Evolutionary conservation across 2,888 invertebrate species (phyloP), one percentile per base, ranked within the genome.

Genomic region (Tanypteryx hageni): DNA sequence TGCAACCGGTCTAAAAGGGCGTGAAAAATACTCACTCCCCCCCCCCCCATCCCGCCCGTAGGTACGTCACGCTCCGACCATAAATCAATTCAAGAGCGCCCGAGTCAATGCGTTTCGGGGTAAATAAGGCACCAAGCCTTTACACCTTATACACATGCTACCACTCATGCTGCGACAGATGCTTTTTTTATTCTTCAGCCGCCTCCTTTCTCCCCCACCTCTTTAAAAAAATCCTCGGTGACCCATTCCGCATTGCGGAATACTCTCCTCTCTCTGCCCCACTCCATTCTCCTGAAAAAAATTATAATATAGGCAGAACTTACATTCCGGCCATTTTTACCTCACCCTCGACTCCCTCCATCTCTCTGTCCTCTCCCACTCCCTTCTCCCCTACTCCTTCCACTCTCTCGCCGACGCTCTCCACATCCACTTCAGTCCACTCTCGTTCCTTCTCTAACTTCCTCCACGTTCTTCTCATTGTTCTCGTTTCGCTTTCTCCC

Each of bases 171-270:
- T 22, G 27, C 22, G 76, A 76, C 76, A 27, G 27, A 22, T 13
- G 27, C 22, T 4, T 7, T 27, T 27, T 22, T 68, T 76, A 27
- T 76, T 22, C 22, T 22, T 76, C 22, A 22, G 22, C 9, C 27
- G 22, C 27, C 27, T 22, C 76, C 76, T 76, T 76, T 13, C 76
- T 22, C 27, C 27, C 22, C 44, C 44, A 44, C 3, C 5, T 44
- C 5, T 44, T 44, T 44, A 3, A 22, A 22, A 22, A n/a, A 76
- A 76, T 22, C 13, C 10, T 5, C n/a, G 76, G 76, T 27, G 76
- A 4, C 27, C 27, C 76, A 76, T 76, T 76, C 76, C 76, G 76
- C 76, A 76, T 27, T 76, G 76, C 76, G 76, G 76, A 76, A 76
- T 76, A 76, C 27, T 76, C 22, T 22, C 76, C 13, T 27, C 27